phyloP scores from a whole-genome alignment of 2,113 vertebrate species.

The Calidris pygmaea region DNA sequence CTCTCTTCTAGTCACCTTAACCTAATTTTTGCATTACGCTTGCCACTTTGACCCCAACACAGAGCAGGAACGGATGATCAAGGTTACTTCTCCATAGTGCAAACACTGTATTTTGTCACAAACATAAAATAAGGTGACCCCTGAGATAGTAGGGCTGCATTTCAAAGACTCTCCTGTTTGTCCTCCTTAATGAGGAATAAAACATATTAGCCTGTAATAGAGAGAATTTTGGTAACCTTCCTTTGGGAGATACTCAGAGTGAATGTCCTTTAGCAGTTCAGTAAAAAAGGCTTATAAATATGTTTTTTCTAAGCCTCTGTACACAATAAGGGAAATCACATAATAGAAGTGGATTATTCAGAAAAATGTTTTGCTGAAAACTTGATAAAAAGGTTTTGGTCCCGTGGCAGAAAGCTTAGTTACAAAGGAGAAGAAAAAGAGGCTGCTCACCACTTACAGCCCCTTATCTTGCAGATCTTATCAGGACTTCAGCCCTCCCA shows the following conservation, averaged over 20 bases:
- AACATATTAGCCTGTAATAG: background rate
- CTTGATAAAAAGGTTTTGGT: constrained; percentile 40
- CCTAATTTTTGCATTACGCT: constrained; percentile 39
- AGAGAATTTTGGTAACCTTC: constrained; percentile 51
- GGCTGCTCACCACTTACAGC: background rate
- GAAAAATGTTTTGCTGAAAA: constrained; percentile 37
- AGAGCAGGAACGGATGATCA: background rate
- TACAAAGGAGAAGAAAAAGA: constrained; percentile 10
- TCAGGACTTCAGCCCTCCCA: background rate
- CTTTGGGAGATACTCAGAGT: background rate
- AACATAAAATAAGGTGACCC: constrained; percentile 39
- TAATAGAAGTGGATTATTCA: constrained; percentile 37
- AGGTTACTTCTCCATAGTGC: constrained; percentile 15
- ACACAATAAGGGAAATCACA: constrained; percentile 23
- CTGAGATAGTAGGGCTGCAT: background rate
- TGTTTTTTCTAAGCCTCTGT: background rate
- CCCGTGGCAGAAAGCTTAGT: constrained; percentile 15
- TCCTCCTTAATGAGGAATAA: constrained; percentile 51
- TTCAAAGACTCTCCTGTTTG: constrained; percentile 35
- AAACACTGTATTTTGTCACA: constrained; percentile 39
- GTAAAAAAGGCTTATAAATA: constrained; percentile 14
- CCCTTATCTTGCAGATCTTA: background rate
- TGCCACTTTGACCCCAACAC: constrained; percentile 1
- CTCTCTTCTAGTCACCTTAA: constrained; percentile 2
- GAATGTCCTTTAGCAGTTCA: constrained; percentile 9